These are phyloP conservation scores for Cromileptes altivelis DNA, from an alignment of 2,113 vertebrate genomes.

Conservation along the genomic window DNA sequence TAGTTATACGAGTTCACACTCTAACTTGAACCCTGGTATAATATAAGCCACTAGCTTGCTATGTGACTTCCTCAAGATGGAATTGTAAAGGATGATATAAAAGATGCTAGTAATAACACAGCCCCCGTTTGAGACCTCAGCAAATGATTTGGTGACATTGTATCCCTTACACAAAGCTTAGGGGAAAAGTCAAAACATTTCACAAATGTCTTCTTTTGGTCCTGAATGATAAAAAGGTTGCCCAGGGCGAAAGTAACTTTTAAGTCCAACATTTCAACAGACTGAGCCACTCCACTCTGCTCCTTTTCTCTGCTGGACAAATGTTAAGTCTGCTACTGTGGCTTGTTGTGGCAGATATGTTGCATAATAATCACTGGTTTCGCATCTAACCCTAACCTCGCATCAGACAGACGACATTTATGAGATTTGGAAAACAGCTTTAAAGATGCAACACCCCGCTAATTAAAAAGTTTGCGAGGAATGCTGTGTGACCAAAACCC, in stretches of 20 bases:
- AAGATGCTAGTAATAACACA: neutral
- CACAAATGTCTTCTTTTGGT: neutral
- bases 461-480: neutral
- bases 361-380: neutral
- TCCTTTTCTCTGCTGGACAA: neutral
- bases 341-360: neutral
- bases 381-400: too few relatives aligned
- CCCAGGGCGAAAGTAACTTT: neutral
- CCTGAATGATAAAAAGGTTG: neutral
- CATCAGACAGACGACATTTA: neutral
- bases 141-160: neutral
- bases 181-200: neutral
- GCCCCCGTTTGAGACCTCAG: neutral
- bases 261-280: neutral
- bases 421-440: neutral
- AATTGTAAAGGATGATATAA: neutral
- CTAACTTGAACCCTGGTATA: neutral
- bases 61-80: neutral
- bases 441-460: neutral
- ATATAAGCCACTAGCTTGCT: neutral
- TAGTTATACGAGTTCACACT: neutral
- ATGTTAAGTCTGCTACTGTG: neutral
- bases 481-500: neutral
- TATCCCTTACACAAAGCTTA: neutral
- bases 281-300: neutral